Conservation (phyloP, 1,140 invertebrate genomes). For the Bacillus rossius region DNA sequence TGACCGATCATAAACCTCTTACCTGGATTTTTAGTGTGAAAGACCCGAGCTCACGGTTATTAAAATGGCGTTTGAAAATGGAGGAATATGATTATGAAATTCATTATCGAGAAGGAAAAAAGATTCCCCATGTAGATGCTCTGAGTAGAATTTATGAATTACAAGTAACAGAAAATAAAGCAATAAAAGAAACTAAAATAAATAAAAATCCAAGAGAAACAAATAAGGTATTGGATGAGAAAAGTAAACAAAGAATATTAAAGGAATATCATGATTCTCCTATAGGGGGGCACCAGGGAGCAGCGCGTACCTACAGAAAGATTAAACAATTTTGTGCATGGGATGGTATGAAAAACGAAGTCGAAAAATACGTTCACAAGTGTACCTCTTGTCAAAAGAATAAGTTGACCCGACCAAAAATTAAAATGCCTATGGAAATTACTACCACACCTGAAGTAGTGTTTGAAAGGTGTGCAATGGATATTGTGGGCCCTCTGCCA, state of each 20-base stretch:
- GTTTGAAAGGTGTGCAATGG: slow-evolving; percentile 22
- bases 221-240: background rate
- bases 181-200: background rate
- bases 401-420: slow-evolving; percentile 24
- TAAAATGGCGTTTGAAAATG: slow-evolving; percentile 16
- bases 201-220: no score
- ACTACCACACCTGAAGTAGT: slow-evolving; percentile 18
- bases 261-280: slow-evolving; percentile 28
- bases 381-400: slow-evolving; percentile 34
- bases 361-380: slow-evolving; percentile 31
- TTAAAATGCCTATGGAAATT: slow-evolving; percentile 22
- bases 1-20: slow-evolving; percentile 23
- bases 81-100: slow-evolving; percentile 22
- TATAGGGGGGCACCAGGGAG: slow-evolving; percentile 30
- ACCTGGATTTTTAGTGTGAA: slow-evolving; percentile 19
- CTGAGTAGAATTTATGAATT: slow-evolving; percentile 10
- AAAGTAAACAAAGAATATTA: slow-evolving; percentile 22
- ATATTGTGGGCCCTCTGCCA: slow-evolving; percentile 22
- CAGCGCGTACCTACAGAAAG: slow-evolving; percentile 27
- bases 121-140: slow-evolving; percentile 39
- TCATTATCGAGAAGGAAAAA: slow-evolving; percentile 37
- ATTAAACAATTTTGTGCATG: slow-evolving; percentile 33
- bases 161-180: slow-evolving; percentile 9
- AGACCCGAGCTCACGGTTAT: slow-evolving; percentile 17
- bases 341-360: slow-evolving; percentile 28